phyloP scores from a whole-genome alignment of 2,797 vertebrate species.

The Chromobotia macracanthus region DNA sequence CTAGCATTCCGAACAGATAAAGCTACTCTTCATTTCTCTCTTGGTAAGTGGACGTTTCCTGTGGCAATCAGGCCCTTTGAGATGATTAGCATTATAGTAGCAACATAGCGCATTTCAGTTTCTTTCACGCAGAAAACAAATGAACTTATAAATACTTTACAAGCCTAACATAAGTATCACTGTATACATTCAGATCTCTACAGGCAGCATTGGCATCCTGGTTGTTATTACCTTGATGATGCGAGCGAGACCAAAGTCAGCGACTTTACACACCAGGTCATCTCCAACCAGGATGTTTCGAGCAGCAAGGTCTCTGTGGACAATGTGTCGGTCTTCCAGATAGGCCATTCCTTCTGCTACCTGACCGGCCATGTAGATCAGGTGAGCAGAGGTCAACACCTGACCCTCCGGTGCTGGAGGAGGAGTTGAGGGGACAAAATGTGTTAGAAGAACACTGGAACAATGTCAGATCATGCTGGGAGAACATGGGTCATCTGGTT shows the following conservation, averaged over 20 bases:
- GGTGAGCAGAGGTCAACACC: slow-evolving; percentile 79
- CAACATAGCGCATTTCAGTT: no score
- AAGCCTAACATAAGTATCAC: background rate
- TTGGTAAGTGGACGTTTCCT: no score
- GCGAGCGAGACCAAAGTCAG: slow-evolving; percentile 91
- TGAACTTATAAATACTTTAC: no score
- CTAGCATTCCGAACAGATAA: no score
- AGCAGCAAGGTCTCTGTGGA: slow-evolving; percentile 91
- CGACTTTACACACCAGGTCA: slow-evolving; percentile 90
- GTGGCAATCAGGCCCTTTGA: no score
- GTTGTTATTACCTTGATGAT: slow-evolving; percentile 74
- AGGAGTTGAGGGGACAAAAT: background rate
- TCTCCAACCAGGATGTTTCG: slow-evolving; percentile 92
- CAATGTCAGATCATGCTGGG: no score
- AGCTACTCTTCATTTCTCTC: no score
- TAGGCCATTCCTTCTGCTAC: slow-evolving; percentile 93
- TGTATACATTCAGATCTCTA: background rate
- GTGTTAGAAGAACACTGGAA: background rate
- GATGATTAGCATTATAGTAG: no score
- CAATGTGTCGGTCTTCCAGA: slow-evolving; percentile 86
- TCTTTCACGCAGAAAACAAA: no score
- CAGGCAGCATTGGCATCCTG: background rate
- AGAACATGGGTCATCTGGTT: background rate
- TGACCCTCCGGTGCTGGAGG: slow-evolving; percentile 83
- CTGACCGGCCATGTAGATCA: slow-evolving; percentile 89